Evolutionary conservation across 2,113 vertebrate species (phyloP), one percentile per base, ranked within the genome.

Genomic region (Ornithorhynchus anatinus): DNA sequence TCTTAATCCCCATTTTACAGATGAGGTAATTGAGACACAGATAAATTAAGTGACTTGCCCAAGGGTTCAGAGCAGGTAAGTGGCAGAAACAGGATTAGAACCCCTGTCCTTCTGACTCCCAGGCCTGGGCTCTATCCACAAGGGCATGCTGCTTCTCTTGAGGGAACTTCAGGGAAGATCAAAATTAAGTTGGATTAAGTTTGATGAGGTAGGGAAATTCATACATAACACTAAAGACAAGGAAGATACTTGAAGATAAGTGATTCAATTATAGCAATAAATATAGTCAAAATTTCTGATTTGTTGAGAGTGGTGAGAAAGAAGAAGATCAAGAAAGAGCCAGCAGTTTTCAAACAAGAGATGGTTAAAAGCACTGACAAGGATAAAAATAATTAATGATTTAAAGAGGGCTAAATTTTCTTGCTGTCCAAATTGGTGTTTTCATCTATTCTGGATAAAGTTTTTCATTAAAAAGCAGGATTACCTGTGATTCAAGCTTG

Each of bases 121-220:
- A n/a, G n/a, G n/a, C n/a, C n/a, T n/a, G n/a, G n/a, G n/a, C n/a
- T n/a, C n/a, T n/a, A n/a, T n/a, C n/a, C n/a, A n/a, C n/a, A n/a
- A n/a, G n/a, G n/a, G n/a, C n/a, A n/a, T n/a, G n/a, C n/a, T n/a
- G n/a, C n/a, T n/a, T n/a, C n/a, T n/a, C n/a, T n/a, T n/a, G n/a
- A n/a, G n/a, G n/a, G n/a, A n/a, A n/a, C n/a, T 80, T 77, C 60
- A 77, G 22, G 50, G 40, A 14, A 81, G 57, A 75, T 68, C 70
- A 75, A 85, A 87, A 80, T 80, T 81, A 84, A 80, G 81, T 77
- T 81, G 80, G 78, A 75, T 85, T 84, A 67, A 81, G 70, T 59
- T 84, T 84, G 75, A 56, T 70, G 67, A 87, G 72, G 72, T 77
- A 36, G 36, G 58, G 70, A 85, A 77, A 78, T 77, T 84, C 70